phyloP scores from a whole-genome alignment of 2,797 vertebrate genomes.

The Xiphophorus birchmanni region DNA sequence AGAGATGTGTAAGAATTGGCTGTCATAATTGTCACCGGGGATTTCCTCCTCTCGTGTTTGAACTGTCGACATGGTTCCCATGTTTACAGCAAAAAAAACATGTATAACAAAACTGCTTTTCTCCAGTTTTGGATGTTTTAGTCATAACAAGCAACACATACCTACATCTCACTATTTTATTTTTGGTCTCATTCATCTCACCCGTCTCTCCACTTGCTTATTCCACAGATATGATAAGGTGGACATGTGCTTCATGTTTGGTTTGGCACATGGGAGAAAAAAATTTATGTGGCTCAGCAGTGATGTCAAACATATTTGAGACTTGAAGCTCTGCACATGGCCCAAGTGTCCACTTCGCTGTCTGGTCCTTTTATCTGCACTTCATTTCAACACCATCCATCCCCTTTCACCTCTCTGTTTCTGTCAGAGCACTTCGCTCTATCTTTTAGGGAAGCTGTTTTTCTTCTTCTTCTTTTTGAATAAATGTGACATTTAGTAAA shows the following conservation, averaged over 20 bases:
- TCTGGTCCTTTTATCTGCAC: constrained; percentile 37
- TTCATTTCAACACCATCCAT: constrained; percentile 16
- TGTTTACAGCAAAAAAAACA: not conserved
- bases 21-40: not conserved
- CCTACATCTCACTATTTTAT: constrained; percentile 23
- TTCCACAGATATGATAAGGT: constrained; percentile 21
- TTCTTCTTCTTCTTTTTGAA: not conserved
- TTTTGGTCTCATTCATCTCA: constrained; percentile 28
- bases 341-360: constrained; percentile 23
- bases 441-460: not conserved
- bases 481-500: constrained; percentile 4
- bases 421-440: constrained; percentile 12
- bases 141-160: constrained; percentile 17
- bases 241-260: constrained; percentile 52
- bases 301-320: constrained; percentile 48
- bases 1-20: constrained; percentile 1
- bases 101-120: not conserved
- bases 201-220: constrained; percentile 30
- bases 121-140: constrained; percentile 34
- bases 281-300: constrained; percentile 21
- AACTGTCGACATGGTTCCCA: constrained; percentile 11
- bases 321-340: constrained; percentile 14
- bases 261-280: constrained; percentile 42
- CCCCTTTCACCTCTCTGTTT: constrained; percentile 23
- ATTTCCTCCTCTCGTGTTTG: constrained; percentile 10